Percentiles rank a stretch among this genome's conserved stretches.
Conservation (phyloP, 2,888 invertebrate species). For the Andrena haemorrhoa region DNA sequence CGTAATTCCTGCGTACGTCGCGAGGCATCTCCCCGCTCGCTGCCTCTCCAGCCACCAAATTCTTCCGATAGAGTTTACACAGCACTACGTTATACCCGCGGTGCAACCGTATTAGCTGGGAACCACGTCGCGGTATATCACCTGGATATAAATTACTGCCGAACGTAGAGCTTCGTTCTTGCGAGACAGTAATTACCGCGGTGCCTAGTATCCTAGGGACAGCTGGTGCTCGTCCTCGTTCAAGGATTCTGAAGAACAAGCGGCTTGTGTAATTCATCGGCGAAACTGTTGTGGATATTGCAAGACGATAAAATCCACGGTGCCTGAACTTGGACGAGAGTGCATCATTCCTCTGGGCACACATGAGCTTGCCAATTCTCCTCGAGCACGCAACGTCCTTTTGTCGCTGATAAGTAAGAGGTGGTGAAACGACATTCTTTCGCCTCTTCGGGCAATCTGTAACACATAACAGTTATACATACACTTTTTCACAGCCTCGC, state of each 20-base stretch:
- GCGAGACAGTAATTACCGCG: slow-evolving; percentile 59
- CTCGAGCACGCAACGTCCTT: slow-evolving; percentile 26
- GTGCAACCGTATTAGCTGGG: slow-evolving; percentile 52
- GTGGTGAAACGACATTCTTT: slow-evolving; percentile 34
- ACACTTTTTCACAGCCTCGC: slow-evolving; percentile 11
- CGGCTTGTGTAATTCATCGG: slow-evolving; percentile 38
- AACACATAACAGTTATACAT: slow-evolving; percentile 42
- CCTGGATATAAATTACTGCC: slow-evolving; percentile 60
- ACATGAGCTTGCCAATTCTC: slow-evolving; percentile 33
- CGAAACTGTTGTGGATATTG: slow-evolving; percentile 49
- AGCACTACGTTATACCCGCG: background rate
- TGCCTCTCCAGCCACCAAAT: slow-evolving; percentile 42
- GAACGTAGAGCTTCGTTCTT: slow-evolving; percentile 45
- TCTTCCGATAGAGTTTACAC: slow-evolving; percentile 38
- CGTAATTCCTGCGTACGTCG: slow-evolving; percentile 50
- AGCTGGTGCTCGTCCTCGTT: slow-evolving; percentile 42
- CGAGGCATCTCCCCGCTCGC: background rate
- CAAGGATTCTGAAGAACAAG: slow-evolving; percentile 29
- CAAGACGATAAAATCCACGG: background rate
- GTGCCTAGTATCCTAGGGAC: slow-evolving; percentile 23
- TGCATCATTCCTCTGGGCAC: background rate
- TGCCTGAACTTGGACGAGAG: background rate
- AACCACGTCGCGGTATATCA: slow-evolving; percentile 55
- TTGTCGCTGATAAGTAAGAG: slow-evolving; percentile 34
- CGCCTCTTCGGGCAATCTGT: slow-evolving; percentile 35